Percentiles rank a stretch among this genome's conserved stretches.
These are phyloP conservation scores for Coptodon rendalli DNA, from an alignment of 2,113 vertebrate species.

Conservation along the genomic window DNA sequence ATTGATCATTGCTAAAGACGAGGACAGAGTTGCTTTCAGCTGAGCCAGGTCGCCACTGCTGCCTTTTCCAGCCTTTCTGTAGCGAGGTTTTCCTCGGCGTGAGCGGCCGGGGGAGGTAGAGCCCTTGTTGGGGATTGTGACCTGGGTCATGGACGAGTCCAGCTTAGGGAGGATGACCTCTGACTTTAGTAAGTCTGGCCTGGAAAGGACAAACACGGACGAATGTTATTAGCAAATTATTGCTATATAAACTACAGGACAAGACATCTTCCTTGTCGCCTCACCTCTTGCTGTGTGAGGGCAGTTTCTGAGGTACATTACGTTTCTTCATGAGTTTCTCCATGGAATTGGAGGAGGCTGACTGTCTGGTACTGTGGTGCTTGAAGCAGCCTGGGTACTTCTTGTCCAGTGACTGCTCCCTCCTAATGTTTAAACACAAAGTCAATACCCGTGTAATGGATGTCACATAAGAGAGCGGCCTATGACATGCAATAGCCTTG, in stretches of 20 bases:
- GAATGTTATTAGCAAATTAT: background rate
- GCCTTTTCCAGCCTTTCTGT: conserved; percentile 83
- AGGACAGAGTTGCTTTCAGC: conserved; percentile 75
- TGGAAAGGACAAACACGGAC: conserved; percentile 19
- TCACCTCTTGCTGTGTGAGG: conserved; percentile 87
- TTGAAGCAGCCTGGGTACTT: conserved; percentile 88
- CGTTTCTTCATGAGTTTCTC: conserved; percentile 96
- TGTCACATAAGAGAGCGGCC: background rate
- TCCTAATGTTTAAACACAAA: conserved; percentile 67
- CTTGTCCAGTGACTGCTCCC: conserved; percentile 91
- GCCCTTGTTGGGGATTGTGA: conserved; percentile 85
- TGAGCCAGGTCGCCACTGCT: conserved; percentile 85
- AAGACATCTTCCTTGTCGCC: background rate
- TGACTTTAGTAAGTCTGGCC: conserved; percentile 90
- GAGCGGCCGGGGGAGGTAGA: conserved; percentile 87
- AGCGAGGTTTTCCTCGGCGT: conserved; percentile 84
- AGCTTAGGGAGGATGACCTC: conserved; percentile 90
- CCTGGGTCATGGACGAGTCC: conserved; percentile 86
- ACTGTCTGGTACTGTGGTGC: conserved; percentile 79
- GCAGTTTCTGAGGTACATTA: conserved; percentile 91
- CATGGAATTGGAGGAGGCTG: conserved; percentile 86
- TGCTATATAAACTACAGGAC: accelerated
- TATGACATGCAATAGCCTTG: background rate
- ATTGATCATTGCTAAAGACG: conserved; percentile 58
- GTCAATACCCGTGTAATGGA: conserved; percentile 10